These are phyloP conservation scores for Spatulosminthurus flaviceps DNA, from an alignment of 2,888 invertebrate species.

Conservation along the genomic window DNA sequence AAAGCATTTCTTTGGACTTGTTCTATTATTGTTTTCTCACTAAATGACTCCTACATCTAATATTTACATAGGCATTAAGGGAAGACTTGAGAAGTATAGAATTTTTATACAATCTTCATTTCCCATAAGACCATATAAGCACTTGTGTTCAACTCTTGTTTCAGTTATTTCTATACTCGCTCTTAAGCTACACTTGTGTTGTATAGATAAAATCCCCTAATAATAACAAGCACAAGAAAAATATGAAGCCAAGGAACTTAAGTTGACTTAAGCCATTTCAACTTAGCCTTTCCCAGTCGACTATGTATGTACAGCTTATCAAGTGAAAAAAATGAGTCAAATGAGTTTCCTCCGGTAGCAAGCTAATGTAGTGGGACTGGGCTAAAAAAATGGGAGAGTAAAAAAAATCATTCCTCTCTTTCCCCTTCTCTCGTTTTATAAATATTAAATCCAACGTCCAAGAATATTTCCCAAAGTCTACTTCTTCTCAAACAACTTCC, in stretches of 20 bases:
- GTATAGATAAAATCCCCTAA: not conserved
- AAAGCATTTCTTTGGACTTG: no score
- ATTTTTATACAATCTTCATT: not conserved
- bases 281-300: not conserved
- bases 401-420: no score
- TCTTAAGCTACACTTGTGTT: no score
- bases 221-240: not conserved
- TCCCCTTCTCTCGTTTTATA: no score
- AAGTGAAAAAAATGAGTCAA: not conserved
- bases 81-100: not conserved
- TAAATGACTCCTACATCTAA: not conserved
- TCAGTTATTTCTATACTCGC: no score
- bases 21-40: no score
- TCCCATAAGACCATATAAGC: not conserved
- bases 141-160: no score
- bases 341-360: not conserved
- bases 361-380: not conserved
- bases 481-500: no score
- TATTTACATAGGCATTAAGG: not conserved
- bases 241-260: slow-evolving; percentile 7
- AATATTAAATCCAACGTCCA: no score
- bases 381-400: no score
- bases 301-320: no score
- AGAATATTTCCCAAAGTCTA: no score
- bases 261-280: not conserved